These are phyloP conservation scores for Lochmaea capreae DNA, from an alignment of 2,888 invertebrate species.

Conservation along the genomic window DNA sequence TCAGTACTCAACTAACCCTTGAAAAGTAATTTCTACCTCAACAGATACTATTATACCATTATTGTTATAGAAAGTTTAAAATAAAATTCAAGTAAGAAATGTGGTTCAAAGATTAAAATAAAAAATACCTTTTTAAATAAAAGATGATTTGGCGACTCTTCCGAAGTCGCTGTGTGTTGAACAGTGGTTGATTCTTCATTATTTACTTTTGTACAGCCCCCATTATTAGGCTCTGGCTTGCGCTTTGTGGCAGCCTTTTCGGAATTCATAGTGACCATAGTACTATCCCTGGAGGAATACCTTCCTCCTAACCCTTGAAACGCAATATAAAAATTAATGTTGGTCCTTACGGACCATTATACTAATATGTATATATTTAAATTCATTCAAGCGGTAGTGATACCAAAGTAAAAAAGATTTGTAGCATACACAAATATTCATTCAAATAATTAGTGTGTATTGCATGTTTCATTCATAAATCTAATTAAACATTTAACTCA, in stretches of 20 bases:
- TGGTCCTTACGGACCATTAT: neutral
- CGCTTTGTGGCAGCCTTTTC: conserved; percentile 73
- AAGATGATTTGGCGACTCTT: conserved; percentile 89
- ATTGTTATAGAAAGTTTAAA: neutral
- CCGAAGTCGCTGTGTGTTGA: conserved; percentile 61
- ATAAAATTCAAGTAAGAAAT: neutral
- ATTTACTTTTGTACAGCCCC: conserved; percentile 61
- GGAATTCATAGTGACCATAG: conserved; percentile 76
- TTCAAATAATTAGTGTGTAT: conserved; percentile 3
- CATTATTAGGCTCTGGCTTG: conserved; percentile 68
- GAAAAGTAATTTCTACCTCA: too few relatives aligned
- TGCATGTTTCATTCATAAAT: conserved; percentile 16
- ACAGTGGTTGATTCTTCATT: conserved; percentile 58
- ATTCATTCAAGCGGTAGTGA: neutral
- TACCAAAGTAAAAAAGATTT: conserved; percentile 4
- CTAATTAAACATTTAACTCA: conserved; percentile 40
- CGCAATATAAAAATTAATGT: conserved; percentile 22
- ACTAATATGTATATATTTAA: neutral
- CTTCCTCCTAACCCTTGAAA: conserved; percentile 55
- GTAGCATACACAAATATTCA: conserved; percentile 18
- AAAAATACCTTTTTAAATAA: conserved; percentile 82
- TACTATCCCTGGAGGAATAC: conserved; percentile 60
- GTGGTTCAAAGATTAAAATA: neutral
- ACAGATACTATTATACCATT: too few relatives aligned
- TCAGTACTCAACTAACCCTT: too few relatives aligned